A percentile compares a stretch with the other conserved stretches of the same genome.
Conservation (phyloP, 2,113 vertebrate species). For the Tricholaema leucomelas region DNA sequence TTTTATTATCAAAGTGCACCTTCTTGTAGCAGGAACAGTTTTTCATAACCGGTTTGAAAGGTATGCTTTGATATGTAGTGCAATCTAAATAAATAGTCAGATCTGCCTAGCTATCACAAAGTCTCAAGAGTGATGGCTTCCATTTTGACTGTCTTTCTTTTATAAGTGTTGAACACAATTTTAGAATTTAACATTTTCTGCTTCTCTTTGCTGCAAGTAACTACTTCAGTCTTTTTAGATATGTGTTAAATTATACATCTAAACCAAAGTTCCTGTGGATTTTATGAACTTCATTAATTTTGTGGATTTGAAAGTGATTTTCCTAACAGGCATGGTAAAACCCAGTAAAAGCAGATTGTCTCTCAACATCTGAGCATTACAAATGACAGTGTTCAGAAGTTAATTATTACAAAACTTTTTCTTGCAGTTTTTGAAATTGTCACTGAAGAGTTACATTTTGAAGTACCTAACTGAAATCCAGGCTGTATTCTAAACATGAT, state of each 20-base stretch:
- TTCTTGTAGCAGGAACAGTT: neutral
- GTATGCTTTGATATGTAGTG: constrained; percentile 44
- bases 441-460: neutral
- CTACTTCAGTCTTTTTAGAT: constrained; percentile 1
- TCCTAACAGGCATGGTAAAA: neutral
- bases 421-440: neutral
- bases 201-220: neutral
- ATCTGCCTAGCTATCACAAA: neutral
- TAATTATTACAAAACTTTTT: neutral
- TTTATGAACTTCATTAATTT: constrained; percentile 17
- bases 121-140: constrained; percentile 29
- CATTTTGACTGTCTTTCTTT: constrained; percentile 37
- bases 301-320: constrained; percentile 24
- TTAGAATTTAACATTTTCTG: neutral
- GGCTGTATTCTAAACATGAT: neutral
- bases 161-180: neutral
- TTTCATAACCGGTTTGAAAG: neutral
- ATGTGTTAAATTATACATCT: neutral
- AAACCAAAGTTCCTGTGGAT: neutral
- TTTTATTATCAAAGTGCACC: constrained; percentile 12
- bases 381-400: neutral
- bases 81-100: constrained; percentile 57
- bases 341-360: neutral
- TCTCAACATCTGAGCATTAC: neutral
- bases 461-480: neutral